These are phyloP conservation scores for Philaenus spumarius DNA, from an alignment of 1,140 invertebrate genomes.

Conservation along the genomic window DNA sequence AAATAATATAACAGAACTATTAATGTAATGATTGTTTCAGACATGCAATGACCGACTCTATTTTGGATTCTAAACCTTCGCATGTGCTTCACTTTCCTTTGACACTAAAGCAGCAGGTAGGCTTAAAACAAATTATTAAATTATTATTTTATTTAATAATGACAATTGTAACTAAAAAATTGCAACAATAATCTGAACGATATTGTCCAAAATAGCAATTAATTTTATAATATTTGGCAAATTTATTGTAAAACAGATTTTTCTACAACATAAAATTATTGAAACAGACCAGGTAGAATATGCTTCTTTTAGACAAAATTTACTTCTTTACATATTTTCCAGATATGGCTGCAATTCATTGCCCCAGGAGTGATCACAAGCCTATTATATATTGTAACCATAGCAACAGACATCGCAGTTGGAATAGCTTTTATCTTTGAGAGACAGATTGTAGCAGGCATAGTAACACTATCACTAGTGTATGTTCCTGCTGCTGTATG, in stretches of 20 bases:
- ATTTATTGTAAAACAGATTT: too few relatives aligned
- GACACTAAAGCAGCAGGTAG: slow-evolving; percentile 22
- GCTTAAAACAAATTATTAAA: too few relatives aligned
- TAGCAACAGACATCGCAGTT: slow-evolving; percentile 20
- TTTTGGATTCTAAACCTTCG: slow-evolving; percentile 21
- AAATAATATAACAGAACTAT: too few relatives aligned
- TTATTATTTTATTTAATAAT: too few relatives aligned
- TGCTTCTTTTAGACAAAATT: too few relatives aligned
- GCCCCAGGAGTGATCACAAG: slow-evolving; percentile 16
- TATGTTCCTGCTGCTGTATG: slow-evolving; percentile 46
- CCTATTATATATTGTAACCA: slow-evolving; percentile 21
- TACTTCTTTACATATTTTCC: too few relatives aligned
- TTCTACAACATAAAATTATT: too few relatives aligned
- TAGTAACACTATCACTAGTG: slow-evolving; percentile 43
- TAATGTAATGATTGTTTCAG: neutral
- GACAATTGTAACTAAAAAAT: too few relatives aligned
- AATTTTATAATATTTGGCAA: too few relatives aligned
- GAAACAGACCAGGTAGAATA: too few relatives aligned
- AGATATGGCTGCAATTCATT: slow-evolving; percentile 23
- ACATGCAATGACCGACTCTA: slow-evolving; percentile 1
- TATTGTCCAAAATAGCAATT: too few relatives aligned
- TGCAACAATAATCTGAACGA: too few relatives aligned
- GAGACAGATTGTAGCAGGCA: neutral
- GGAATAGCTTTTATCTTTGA: slow-evolving; percentile 2
- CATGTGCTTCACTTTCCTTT: slow-evolving; percentile 18